phyloP scores from a whole-genome alignment of 2,797 vertebrate species.

The Passerculus sandwichensis region DNA sequence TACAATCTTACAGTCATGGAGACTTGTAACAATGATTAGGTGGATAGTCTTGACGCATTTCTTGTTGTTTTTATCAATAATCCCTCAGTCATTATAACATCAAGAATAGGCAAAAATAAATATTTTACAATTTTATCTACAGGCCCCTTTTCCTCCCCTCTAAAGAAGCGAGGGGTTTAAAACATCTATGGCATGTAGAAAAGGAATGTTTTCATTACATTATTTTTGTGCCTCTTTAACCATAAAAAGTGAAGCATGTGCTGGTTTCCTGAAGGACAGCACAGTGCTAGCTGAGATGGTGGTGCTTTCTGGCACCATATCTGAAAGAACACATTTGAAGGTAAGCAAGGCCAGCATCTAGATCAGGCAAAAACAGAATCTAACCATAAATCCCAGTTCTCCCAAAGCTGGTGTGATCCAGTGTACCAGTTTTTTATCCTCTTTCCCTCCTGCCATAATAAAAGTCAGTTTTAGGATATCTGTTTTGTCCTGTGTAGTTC shows the following conservation, averaged over 20 bases:
- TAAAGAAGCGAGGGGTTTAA: conserved; percentile 38
- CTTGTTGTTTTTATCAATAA: conserved; percentile 67
- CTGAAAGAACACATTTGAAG: conserved; percentile 21
- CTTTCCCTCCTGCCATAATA: background rate
- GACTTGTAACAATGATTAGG: conserved; percentile 72
- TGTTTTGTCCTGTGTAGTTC: conserved; percentile 20
- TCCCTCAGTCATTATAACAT: conserved; percentile 72
- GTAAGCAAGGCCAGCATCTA: conserved; percentile 35
- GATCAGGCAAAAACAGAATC: conserved; percentile 37
- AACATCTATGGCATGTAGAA: conserved; percentile 61
- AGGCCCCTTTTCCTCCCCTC: conserved; percentile 33
- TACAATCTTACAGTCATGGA: conserved; percentile 84
- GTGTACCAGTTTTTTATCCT: conserved; percentile 53
- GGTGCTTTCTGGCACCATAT: conserved; percentile 39
- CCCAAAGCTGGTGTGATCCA: conserved; percentile 35
- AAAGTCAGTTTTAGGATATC: conserved; percentile 19
- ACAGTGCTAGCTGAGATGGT: conserved; percentile 70
- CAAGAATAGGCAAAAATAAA: conserved; percentile 80
- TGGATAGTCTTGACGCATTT: conserved; percentile 74
- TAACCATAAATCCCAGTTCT: conserved; percentile 11
- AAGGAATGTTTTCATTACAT: conserved; percentile 72
- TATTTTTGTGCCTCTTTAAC: conserved; percentile 80
- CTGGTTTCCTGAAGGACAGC: conserved; percentile 48
- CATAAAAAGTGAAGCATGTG: conserved; percentile 65
- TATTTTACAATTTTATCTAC: conserved; percentile 77